Evolutionary conservation across 2,888 invertebrate species (phyloP), one percentile per base, ranked within the genome.

Genomic region (Eupithecia vulgata): DNA sequence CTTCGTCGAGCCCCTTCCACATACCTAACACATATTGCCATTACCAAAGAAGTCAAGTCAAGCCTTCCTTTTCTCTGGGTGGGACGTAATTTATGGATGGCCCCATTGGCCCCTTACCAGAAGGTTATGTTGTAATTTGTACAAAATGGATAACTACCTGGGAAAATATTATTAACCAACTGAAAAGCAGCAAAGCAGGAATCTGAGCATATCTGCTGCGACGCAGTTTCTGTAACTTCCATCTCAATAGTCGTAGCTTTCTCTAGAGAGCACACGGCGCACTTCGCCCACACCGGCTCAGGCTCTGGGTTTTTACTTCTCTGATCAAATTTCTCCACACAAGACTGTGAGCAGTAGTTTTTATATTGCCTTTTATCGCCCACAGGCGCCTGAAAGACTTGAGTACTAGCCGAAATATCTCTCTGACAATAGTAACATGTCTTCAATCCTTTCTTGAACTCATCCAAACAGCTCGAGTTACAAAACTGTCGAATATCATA

Each of bases 141-240:
- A 30, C 30, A 30, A 30, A 30, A 4, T 30, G 4, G 30, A 30
- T 30, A 48, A 65, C 88, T 84, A 96, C 95, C 96, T 78, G 97
- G 96, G 81, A 96, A 96, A 59, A 98, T 96, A 84, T 98, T 97
- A 87, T 98, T 98, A 45, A 98, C 98, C 90, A 98, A 98, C 89
- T 98, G 98, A 85, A 98, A 99, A 13, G 98, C 98, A 3, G 98
- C 97, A 87, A 98, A 97, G 87, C 99, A 99, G 0, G 98, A 97
- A 85, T 98, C 98, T 10, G 98, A 97, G 87, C 99, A 99, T 76
- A 99, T 95, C 80, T 96, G 95, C 81, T 97, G 96, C 2, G 92
- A 88, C 10, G 93, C 91, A 76, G 95, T 95, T n/a, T 96, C 95
- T 64, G 96, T 95, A 15, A 97, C 94, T 77, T 96, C 95, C 76